Evolutionary conservation across 2,888 invertebrate species (phyloP).

Genomic region (Steromphala cineraria): DNA sequence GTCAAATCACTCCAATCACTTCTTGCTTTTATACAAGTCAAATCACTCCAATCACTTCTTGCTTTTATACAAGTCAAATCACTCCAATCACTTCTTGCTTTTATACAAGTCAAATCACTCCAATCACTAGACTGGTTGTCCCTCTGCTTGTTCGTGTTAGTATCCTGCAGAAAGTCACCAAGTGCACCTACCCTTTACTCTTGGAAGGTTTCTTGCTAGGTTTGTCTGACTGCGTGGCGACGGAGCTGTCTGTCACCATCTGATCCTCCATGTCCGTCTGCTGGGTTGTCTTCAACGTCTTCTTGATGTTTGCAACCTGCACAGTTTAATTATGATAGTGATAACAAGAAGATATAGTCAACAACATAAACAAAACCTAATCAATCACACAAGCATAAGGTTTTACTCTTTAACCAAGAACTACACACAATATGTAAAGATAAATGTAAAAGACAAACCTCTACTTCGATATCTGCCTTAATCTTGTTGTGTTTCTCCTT

Average conservation of each 20-base stretch:
- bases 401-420: too few relatives aligned
- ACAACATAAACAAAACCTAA: too few relatives aligned
- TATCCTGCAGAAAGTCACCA: background rate
- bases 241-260: conserved; percentile 85
- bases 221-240: conserved; percentile 79
- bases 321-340: conserved; percentile 23
- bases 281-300: conserved; percentile 85
- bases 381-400: too few relatives aligned
- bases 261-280: conserved; percentile 88
- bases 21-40: too few relatives aligned
- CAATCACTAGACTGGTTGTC: too few relatives aligned
- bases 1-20: too few relatives aligned
- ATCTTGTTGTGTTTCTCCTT: conserved; percentile 88
- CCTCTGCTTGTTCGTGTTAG: background rate
- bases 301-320: conserved; percentile 90
- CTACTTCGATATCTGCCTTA: conserved; percentile 88
- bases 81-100: too few relatives aligned
- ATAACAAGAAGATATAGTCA: too few relatives aligned
- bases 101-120: too few relatives aligned
- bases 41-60: too few relatives aligned
- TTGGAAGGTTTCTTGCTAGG: conserved; percentile 80
- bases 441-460: conserved; percentile 79
- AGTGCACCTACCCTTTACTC: conserved; percentile 79
- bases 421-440: background rate
- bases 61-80: too few relatives aligned